Evolutionary conservation across 2,113 vertebrate species (phyloP).

Genomic region (Pollachius pollachius): DNA sequence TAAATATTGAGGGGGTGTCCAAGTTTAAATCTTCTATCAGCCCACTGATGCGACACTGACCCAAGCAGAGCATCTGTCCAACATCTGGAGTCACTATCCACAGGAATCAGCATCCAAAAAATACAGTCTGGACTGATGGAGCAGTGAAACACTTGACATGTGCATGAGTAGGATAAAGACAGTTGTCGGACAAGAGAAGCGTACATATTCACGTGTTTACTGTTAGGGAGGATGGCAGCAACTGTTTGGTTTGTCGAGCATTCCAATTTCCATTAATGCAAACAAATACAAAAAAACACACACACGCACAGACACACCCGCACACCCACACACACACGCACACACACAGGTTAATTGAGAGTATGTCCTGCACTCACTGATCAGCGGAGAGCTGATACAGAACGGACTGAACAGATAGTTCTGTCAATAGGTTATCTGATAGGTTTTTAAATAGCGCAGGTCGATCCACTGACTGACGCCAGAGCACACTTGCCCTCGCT

Average conservation of each 20-base stretch:
- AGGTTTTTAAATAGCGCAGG: no score
- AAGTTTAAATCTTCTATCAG: constrained; percentile 42
- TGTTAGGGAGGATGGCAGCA: background rate
- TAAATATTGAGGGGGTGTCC: constrained; percentile 27
- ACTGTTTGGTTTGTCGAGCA: constrained; percentile 7
- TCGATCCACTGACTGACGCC: no score
- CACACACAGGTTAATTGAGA: background rate
- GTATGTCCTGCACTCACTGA: no score
- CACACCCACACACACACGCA: background rate
- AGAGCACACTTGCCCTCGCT: no score
- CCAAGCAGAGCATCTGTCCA: constrained; percentile 50
- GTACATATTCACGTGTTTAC: background rate
- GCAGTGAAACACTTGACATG: background rate
- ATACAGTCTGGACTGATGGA: background rate
- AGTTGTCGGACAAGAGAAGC: background rate
- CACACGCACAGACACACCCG: constrained; percentile 11
- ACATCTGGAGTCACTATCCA: constrained; percentile 40
- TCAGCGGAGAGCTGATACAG: no score
- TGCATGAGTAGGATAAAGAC: background rate
- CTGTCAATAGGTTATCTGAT: no score
- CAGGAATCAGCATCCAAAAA: constrained; percentile 3
- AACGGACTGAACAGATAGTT: no score
- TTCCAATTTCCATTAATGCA: constrained; percentile 17
- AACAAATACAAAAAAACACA: constrained; percentile 9
- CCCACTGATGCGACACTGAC: constrained; percentile 31